phyloP scores from a whole-genome alignment of 2,113 vertebrate species.

The Eulemur rufifrons region DNA sequence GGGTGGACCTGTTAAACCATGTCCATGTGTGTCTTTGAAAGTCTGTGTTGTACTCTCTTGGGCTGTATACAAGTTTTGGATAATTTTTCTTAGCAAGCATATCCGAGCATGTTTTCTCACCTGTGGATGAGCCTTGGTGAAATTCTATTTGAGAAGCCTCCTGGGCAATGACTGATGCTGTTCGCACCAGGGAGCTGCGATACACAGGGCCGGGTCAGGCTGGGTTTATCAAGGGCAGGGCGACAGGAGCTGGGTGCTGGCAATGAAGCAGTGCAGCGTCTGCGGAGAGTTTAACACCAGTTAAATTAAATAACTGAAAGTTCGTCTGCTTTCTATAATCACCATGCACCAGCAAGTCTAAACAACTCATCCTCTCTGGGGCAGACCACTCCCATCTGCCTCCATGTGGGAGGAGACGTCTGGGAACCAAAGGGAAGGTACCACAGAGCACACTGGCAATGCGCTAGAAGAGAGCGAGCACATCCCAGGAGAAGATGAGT shows the following conservation, averaged over 20 bases:
- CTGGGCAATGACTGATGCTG: neutral
- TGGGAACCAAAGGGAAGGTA: neutral
- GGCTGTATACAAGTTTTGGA: neutral
- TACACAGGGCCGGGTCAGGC: neutral
- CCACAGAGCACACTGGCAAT: neutral
- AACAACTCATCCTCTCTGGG: neutral
- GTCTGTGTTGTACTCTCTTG: neutral
- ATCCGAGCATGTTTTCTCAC: neutral
- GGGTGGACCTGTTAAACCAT: neutral
- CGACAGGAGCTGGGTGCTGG: neutral
- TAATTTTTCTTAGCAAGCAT: neutral
- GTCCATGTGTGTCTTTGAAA: neutral
- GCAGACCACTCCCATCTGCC: neutral
- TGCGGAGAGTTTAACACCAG: neutral
- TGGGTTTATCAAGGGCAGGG: neutral
- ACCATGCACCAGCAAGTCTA: neutral
- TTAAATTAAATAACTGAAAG: neutral
- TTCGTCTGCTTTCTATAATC: neutral
- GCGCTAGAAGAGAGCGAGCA: neutral
- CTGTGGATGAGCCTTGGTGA: neutral
- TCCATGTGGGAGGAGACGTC: neutral
- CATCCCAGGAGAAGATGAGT: neutral
- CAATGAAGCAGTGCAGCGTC: neutral
- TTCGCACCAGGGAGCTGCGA: neutral
- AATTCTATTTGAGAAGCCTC: neutral